Conservation (phyloP, 1,140 invertebrate species). For the Argopecten irradians region DNA sequence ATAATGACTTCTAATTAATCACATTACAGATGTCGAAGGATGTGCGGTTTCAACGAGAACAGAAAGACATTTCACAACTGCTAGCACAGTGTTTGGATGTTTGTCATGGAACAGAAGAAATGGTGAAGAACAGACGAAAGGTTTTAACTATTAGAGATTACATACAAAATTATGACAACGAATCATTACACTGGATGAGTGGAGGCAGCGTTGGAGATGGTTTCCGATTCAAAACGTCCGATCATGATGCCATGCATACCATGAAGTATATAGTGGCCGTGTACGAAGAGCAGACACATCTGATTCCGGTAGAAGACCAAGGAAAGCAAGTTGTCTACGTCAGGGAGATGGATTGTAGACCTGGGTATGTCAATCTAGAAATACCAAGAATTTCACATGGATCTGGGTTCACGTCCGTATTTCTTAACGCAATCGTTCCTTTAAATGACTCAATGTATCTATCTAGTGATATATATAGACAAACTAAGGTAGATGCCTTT, state of each 20-base stretch:
- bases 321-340: background rate
- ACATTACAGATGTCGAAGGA: background rate
- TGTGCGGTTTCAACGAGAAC: background rate
- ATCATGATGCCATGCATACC: background rate
- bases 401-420: background rate
- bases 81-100: background rate
- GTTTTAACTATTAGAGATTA: background rate
- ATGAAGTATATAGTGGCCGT: background rate
- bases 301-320: background rate
- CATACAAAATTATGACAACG: background rate
- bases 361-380: background rate
- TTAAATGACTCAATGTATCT: background rate
- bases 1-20: no score
- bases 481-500: background rate
- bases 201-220: background rate
- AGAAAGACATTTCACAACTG: background rate
- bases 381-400: background rate
- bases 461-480: background rate
- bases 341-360: background rate
- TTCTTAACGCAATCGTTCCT: background rate
- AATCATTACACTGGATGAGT: background rate
- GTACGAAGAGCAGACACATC: background rate
- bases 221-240: background rate
- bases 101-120: background rate
- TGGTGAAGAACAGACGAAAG: background rate